These are phyloP conservation scores for Stigmatopora argus DNA, from an alignment of 2,113 vertebrate species.

Conservation along the genomic window DNA sequence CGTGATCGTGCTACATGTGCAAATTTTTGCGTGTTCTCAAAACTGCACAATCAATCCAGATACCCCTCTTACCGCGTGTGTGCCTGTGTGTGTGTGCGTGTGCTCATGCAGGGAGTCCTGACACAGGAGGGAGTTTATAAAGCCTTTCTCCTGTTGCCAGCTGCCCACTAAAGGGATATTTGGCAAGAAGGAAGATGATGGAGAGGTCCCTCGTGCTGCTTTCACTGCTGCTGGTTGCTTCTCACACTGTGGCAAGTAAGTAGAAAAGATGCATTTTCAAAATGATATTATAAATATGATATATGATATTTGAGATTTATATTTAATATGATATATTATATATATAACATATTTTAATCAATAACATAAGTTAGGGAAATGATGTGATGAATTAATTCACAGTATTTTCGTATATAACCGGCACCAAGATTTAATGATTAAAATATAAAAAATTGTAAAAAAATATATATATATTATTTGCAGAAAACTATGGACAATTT, in stretches of 20 bases:
- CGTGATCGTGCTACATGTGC: background rate
- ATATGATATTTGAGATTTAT: no score
- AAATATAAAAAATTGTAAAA: no score
- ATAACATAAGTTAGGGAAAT: no score
- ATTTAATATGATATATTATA: background rate
- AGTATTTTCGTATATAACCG: no score
- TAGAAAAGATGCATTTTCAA: slow-evolving; percentile 15
- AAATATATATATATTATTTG: no score
- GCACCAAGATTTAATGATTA: no score
- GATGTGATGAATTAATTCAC: no score
- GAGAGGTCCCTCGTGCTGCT: slow-evolving; percentile 30
- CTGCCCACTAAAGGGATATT: slow-evolving; percentile 43
- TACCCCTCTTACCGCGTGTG: background rate
- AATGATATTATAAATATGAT: background rate
- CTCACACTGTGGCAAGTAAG: slow-evolving; percentile 57
- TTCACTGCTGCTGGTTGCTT: slow-evolving; percentile 43
- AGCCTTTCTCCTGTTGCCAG: slow-evolving; percentile 8
- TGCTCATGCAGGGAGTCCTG: background rate
- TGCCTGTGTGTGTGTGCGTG: background rate
- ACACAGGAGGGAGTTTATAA: slow-evolving; percentile 43
- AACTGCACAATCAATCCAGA: background rate
- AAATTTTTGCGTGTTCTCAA: background rate
- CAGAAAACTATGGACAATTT: background rate
- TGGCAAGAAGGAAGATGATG: slow-evolving; percentile 42
- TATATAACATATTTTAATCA: no score